phyloP scores from a whole-genome alignment of 2,113 vertebrate species.

The Syngnathus scovelli region DNA sequence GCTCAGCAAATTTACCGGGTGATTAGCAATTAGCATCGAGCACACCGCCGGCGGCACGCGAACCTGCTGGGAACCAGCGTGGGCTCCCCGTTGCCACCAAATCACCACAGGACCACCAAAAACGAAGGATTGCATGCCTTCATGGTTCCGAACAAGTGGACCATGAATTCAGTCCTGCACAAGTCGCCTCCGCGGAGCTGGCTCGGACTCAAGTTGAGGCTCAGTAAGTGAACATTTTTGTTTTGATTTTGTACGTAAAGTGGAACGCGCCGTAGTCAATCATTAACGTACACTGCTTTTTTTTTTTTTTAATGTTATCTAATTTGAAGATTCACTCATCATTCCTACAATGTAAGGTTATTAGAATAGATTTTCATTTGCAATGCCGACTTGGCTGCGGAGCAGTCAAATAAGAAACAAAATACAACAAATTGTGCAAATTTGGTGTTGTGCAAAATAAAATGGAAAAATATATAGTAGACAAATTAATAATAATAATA shows the following conservation, averaged over 20 bases:
- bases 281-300: not conserved
- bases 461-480: too few relatives aligned
- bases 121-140: slow-evolving; percentile 16
- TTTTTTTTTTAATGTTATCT: too few relatives aligned
- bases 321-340: too few relatives aligned
- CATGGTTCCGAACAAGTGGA: slow-evolving; percentile 76
- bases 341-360: too few relatives aligned
- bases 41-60: not conserved
- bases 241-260: not conserved
- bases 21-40: slow-evolving; percentile 5
- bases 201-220: slow-evolving; percentile 64
- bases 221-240: slow-evolving; percentile 62
- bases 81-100: not conserved
- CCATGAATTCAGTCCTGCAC: slow-evolving; percentile 67
- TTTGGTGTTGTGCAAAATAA: too few relatives aligned
- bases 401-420: too few relatives aligned
- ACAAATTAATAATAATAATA: too few relatives aligned
- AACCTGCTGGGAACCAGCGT: not conserved
- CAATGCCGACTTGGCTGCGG: too few relatives aligned
- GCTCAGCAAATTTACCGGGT: slow-evolving; percentile 15
- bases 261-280: not conserved
- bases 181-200: slow-evolving; percentile 71
- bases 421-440: too few relatives aligned
- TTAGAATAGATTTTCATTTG: too few relatives aligned
- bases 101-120: not conserved